Evolutionary conservation across 2,888 invertebrate species (phyloP).

Genomic region (Drosophila pullipes): DNA sequence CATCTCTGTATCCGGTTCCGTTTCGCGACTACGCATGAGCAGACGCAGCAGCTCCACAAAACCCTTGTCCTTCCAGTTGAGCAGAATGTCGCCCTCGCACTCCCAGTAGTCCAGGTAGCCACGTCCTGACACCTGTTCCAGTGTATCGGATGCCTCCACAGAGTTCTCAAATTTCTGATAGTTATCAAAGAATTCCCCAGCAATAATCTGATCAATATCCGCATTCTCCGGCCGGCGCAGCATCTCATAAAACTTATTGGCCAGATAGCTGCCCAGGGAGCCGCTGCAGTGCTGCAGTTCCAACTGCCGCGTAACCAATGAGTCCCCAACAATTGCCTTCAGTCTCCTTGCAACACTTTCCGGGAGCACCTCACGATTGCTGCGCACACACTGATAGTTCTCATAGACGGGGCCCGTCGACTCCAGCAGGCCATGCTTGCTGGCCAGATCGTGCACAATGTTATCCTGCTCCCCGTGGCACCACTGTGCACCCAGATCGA

Average conservation of each 20-base stretch:
- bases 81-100: constrained; percentile 90
- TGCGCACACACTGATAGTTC: constrained; percentile 82
- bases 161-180: constrained; percentile 86
- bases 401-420: constrained; percentile 83
- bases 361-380: constrained; percentile 84
- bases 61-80: constrained; percentile 92
- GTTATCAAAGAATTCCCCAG: constrained; percentile 88
- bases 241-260: constrained; percentile 82
- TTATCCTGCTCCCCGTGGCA: constrained; percentile 86
- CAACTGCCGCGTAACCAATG: constrained; percentile 83
- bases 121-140: constrained; percentile 89
- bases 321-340: constrained; percentile 85
- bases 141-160: constrained; percentile 88
- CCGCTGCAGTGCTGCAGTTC: constrained; percentile 82
- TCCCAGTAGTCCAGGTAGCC: constrained; percentile 88
- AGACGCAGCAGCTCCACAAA: constrained; percentile 90
- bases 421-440: constrained; percentile 80
- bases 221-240: constrained; percentile 81
- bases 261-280: constrained; percentile 83
- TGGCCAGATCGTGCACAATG: constrained; percentile 82
- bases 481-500: constrained; percentile 85
- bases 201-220: constrained; percentile 85
- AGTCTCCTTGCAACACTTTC: constrained; percentile 84
- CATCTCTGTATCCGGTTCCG: constrained; percentile 14
- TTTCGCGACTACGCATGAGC: constrained; percentile 86